phyloP scores from a whole-genome alignment of 2,888 invertebrate genomes.

The Antheraea assamensis region DNA sequence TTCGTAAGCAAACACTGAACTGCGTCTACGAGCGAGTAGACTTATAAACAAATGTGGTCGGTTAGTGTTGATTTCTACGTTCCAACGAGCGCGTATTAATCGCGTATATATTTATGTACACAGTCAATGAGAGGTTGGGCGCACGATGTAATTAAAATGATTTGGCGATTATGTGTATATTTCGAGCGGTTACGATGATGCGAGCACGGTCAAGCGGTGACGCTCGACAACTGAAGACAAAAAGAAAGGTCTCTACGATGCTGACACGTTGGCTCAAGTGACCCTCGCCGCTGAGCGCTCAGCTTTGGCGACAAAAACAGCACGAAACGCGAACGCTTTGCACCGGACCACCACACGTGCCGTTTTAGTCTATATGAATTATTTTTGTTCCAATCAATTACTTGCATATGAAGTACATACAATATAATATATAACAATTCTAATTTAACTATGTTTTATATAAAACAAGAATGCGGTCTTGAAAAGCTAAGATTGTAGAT shows the following conservation, averaged over 20 bases:
- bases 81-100: conserved; percentile 52
- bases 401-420: not conserved
- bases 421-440: not conserved
- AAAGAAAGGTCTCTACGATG: conserved; percentile 58
- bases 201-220: conserved; percentile 55
- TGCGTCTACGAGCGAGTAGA: conserved; percentile 52
- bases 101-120: conserved; percentile 43
- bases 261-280: conserved; percentile 39
- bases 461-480: not conserved
- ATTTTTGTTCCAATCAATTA: conserved; percentile 26
- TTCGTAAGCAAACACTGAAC: conserved; percentile 62
- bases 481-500: not conserved
- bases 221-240: conserved; percentile 58
- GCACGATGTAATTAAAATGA: conserved; percentile 34
- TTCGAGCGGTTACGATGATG: conserved; percentile 38
- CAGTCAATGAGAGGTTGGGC: conserved; percentile 37
- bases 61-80: conserved; percentile 46
- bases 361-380: conserved; percentile 26
- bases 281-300: conserved; percentile 43
- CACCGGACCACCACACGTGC: conserved; percentile 29
- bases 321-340: conserved; percentile 10
- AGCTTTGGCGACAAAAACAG: conserved; percentile 39
- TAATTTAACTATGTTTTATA: not conserved
- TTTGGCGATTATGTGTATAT: conserved; percentile 25
- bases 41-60: conserved; percentile 69